Percentiles rank a stretch among this genome's conserved stretches.
phyloP scores from a whole-genome alignment of 2,888 invertebrate genomes.

The Parnassius mnemosyne region DNA sequence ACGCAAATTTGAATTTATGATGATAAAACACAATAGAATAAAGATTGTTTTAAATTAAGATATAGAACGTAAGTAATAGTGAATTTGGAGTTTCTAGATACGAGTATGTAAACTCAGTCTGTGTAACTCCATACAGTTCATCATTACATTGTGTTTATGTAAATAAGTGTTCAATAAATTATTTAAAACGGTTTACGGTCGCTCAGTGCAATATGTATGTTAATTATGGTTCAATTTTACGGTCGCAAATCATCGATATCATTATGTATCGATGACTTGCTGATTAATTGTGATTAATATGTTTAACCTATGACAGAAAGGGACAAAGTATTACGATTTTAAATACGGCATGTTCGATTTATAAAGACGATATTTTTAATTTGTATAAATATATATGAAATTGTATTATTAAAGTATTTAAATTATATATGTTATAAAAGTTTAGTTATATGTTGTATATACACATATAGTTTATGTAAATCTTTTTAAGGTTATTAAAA shows the following conservation, averaged over 20 bases:
- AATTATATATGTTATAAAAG: too few species aligned
- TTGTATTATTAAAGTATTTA: too few species aligned
- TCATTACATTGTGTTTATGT: slow-evolving; percentile 22
- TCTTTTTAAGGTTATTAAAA: too few species aligned
- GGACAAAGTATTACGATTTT: slow-evolving; percentile 14
- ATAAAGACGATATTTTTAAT: neutral
- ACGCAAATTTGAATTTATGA: too few species aligned
- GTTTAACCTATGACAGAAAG: slow-evolving; percentile 24
- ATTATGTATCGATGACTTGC: slow-evolving; percentile 22
- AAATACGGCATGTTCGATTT: slow-evolving; percentile 13
- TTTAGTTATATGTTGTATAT: too few species aligned
- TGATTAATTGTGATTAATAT: slow-evolving; percentile 28
- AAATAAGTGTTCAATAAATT: slow-evolving; percentile 24
- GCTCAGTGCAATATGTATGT: slow-evolving; percentile 20
- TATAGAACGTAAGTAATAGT: too few species aligned
- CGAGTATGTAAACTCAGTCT: too few species aligned
- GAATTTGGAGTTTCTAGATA: too few species aligned
- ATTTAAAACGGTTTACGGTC: slow-evolving; percentile 7
- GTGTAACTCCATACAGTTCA: neutral
- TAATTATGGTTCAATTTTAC: slow-evolving; percentile 21
- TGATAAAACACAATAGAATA: too few species aligned
- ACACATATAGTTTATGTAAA: too few species aligned
- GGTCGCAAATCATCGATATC: slow-evolving; percentile 24
- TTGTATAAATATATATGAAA: neutral
- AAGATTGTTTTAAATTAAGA: too few species aligned